Evolutionary conservation across 2,888 invertebrate genomes (phyloP).

Genomic region (Drosophila planitibia): DNA sequence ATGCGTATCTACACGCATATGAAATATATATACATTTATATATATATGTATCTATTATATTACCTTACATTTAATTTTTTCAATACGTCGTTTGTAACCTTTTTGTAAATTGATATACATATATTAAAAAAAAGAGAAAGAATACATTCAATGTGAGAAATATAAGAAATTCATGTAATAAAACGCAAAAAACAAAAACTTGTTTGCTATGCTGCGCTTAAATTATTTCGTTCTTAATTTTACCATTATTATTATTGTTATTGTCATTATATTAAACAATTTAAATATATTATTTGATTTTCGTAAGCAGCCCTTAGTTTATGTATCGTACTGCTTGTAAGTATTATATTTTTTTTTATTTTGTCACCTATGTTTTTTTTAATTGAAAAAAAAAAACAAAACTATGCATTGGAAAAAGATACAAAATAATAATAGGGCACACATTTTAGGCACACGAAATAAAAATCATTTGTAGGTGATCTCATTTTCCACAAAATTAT

Average conservation of each 20-base stretch:
- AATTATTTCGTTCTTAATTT: slow-evolving; percentile 18
- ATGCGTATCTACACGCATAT: slow-evolving; percentile 46
- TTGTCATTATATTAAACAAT: slow-evolving; percentile 24
- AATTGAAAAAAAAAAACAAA: slow-evolving; percentile 10
- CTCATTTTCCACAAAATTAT: neutral
- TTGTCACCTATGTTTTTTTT: slow-evolving; percentile 24
- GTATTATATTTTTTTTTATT: slow-evolving; percentile 54
- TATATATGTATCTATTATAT: slow-evolving; percentile 35
- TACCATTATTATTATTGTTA: slow-evolving; percentile 16
- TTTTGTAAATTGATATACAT: slow-evolving; percentile 70
- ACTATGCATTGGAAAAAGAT: slow-evolving; percentile 10
- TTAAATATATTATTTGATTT: slow-evolving; percentile 42
- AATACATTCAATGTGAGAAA: slow-evolving; percentile 74
- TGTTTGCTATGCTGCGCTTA: slow-evolving; percentile 65
- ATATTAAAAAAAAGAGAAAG: slow-evolving; percentile 39
- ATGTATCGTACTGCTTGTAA: slow-evolving; percentile 69
- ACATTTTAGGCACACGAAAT: slow-evolving; percentile 51
- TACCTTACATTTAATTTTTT: slow-evolving; percentile 64
- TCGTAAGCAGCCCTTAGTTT: slow-evolving; percentile 52
- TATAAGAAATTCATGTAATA: slow-evolving; percentile 76
- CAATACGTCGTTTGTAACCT: slow-evolving; percentile 74
- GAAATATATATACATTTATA: slow-evolving; percentile 31
- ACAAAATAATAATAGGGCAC: slow-evolving; percentile 36
- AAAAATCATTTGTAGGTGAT: slow-evolving; percentile 14
- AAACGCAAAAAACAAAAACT: slow-evolving; percentile 68